Evolutionary conservation across 2,113 vertebrate species (phyloP).

Genomic region (Isurus oxyrinchus): DNA sequence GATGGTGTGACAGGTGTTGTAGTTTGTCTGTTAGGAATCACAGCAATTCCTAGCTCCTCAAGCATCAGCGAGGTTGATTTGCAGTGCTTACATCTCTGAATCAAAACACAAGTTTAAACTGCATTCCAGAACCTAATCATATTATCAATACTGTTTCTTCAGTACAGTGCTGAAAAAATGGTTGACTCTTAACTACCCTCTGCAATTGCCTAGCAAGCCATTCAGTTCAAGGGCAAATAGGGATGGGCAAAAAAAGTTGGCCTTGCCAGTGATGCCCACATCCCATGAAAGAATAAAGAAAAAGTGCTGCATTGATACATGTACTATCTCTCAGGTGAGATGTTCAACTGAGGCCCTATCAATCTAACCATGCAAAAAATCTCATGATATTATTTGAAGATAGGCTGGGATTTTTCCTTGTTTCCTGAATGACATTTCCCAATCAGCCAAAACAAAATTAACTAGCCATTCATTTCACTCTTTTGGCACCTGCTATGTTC

Average conservation of each 20-base stretch:
- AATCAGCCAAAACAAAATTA: not conserved
- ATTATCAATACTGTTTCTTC: not conserved
- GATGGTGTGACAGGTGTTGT: not conserved
- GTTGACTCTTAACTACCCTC: too few relatives aligned
- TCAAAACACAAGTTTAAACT: not conserved
- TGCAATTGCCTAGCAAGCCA: too few relatives aligned
- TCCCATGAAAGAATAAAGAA: too few relatives aligned
- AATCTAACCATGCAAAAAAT: too few relatives aligned
- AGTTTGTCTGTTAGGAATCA: not conserved
- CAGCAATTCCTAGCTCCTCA: not conserved
- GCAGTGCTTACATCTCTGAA: not conserved
- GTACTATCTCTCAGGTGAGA: not conserved
- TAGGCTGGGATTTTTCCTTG: not conserved
- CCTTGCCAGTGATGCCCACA: too few relatives aligned
- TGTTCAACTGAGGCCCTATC: too few relatives aligned
- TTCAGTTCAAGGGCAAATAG: too few relatives aligned
- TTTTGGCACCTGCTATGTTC: not conserved
- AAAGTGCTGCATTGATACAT: not conserved
- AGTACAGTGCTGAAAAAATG: not conserved
- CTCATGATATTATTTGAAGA: too few relatives aligned
- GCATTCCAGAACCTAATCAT: not conserved
- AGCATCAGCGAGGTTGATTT: not conserved
- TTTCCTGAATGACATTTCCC: not conserved
- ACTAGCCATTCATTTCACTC: not conserved
- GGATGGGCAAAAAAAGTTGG: too few relatives aligned